Evolutionary conservation across 1,140 invertebrate species (phyloP).

Genomic region (Drosophila novamexicana): DNA sequence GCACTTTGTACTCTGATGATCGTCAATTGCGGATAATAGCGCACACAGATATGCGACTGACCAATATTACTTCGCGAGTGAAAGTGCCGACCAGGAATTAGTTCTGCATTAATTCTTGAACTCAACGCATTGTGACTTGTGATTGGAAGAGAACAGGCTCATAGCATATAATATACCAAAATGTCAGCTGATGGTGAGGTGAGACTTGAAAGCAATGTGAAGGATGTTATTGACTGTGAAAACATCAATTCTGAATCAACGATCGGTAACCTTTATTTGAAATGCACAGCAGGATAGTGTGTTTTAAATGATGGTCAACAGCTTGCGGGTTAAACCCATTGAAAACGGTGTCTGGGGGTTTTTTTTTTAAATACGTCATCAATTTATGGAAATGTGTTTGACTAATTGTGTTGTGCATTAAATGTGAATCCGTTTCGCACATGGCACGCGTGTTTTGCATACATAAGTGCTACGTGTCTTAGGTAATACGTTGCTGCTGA

Average conservation of each 20-base stretch:
- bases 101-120: constrained; percentile 20
- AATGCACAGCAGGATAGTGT: constrained; percentile 3
- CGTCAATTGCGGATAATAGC: constrained; percentile 13
- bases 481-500: constrained; percentile 35
- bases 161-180: background rate
- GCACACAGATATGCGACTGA: background rate
- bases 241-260: constrained; percentile 21
- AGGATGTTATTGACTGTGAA: background rate
- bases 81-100: constrained; percentile 15
- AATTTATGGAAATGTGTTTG: constrained; percentile 34
- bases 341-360: constrained; percentile 39
- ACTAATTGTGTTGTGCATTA: constrained; percentile 16
- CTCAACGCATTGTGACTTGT: constrained; percentile 8
- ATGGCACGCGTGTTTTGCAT: constrained; percentile 44
- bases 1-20: constrained; percentile 17
- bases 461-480: constrained; percentile 8
- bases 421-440: constrained; percentile 22
- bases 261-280: background rate
- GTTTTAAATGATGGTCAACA: constrained; percentile 45
- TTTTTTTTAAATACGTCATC: constrained; percentile 35
- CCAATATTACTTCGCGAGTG: constrained; percentile 20
- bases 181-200: constrained; percentile 6
- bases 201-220: constrained; percentile 32
- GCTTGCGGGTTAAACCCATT: constrained; percentile 32
- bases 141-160: background rate